Base-by-base conservation (phyloP, 2,888 invertebrate species). In the Drosophila tanythrix region DNA sequence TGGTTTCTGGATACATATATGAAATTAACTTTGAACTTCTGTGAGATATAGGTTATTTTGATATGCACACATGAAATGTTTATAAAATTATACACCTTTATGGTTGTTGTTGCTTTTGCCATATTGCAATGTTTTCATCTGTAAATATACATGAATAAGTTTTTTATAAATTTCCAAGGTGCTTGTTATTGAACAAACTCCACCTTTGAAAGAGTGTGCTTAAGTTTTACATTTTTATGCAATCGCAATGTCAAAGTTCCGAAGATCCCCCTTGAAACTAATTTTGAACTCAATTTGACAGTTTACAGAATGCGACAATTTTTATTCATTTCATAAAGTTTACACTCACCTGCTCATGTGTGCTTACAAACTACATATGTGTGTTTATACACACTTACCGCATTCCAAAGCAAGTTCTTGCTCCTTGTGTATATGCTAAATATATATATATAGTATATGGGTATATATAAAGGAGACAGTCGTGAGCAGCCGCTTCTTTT, bases 11-110 rank as follows among this genome's bases (percentile, higher is more conserved):
- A 63, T 64, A 74, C 73, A 62, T 57, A 71, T 59, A 67, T 64
- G 56, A 74, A 81, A 67, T 69, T 74, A 72, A 71, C 82, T 85
- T 88, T 85, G 86, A 83, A 68, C 75, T 75, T 62, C 43, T 36
- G 53, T 60, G 51, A 71, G 66, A 68, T 69, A 56, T 58, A 55
- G 61, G 51, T 15, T 35, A 21, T 57, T 64, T 76, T 64, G 53
- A 57, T 60, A 35, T 43, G 43, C 38, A 25, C 31, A 15, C 27
- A 43, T 48, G 31, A 36, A 58, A 40, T 57, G n/a, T 31, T 36
- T 35, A 36, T 13, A 2, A 43, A 36, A 40, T 15, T 29, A 31
- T 15, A 31, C 1, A 10, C 21, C 15, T 21, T 43, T 10, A 7
- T 21, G 21, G 21, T 1, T 29, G 13, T 60, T 31, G 46, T 40